Base-by-base conservation (phyloP, 2,888 invertebrate genomes). In the Pantelozetes paolii region DNA sequence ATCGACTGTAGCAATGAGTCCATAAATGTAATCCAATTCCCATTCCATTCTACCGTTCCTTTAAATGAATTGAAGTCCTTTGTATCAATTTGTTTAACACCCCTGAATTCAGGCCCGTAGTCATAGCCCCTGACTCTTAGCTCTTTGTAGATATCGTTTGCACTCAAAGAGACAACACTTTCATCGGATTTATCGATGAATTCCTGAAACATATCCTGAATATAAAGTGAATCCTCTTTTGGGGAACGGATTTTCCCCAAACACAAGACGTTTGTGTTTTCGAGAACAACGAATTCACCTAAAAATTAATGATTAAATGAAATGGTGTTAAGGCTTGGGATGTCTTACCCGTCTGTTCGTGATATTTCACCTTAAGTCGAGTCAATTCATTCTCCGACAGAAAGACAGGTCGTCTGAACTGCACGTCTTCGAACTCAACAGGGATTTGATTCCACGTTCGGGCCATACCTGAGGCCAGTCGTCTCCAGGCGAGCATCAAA, bases 101-200 rank as follows among this genome's bases (percentile, higher is more conserved):
- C 94, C 79, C 88, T 87, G 86, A 94, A 94, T 15, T 87, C 82
- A 30, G 91, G 92, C 30, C 84, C 83, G 81, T 94, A 94, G 81
- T 92, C 90, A 83, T 94, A 94, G 0, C 94, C 94, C 78, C 92
- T 86, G 54, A 94, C 85, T 73, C 89, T 86, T 74, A 94, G 84
- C 82, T 93, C 93, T 82, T 93, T 93, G 85, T 94, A 94, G 20
- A 92, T 84, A 81, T 94, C 93, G 70, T 79, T 75, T 5, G 78
- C 76, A 18, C 76, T 78, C n/a, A 73, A n/a, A 13, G 13, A 3
- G 2, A 64, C 18, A 28, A 15, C 57, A 6, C 13, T 15, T 15
- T 26, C 28, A 48, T 40, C 50, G 5, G 50, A n/a, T n/a, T n/a
- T n/a, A n/a, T n/a, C n/a, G n/a, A n/a, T n/a, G n/a, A n/a, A n/a